These are phyloP conservation scores for Neoniphon sammara DNA, from an alignment of 2,797 vertebrate species.

Conservation along the genomic window DNA sequence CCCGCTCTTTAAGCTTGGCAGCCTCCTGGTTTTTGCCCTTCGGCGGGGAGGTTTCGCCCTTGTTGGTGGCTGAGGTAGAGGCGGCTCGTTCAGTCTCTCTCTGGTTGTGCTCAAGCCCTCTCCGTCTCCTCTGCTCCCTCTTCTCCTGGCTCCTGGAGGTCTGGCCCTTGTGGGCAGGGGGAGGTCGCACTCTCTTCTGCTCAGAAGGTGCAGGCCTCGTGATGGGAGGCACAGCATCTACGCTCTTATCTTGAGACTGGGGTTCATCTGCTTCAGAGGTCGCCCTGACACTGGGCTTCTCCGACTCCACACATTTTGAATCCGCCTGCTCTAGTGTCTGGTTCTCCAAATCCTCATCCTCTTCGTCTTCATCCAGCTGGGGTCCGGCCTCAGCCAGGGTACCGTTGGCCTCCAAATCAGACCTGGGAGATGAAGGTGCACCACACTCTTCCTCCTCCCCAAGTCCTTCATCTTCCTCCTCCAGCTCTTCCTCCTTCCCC, in stretches of 20 bases:
- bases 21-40: constrained; percentile 74
- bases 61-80: constrained; percentile 48
- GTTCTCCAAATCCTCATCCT: constrained; percentile 51
- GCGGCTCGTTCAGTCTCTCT: constrained; percentile 87
- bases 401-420: constrained; percentile 55
- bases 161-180: constrained; percentile 30
- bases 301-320: neutral
- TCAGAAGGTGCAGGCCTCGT: constrained; percentile 36
- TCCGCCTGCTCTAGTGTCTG: constrained; percentile 49
- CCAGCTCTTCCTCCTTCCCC: constrained; percentile 50
- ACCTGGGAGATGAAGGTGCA: constrained; percentile 11
- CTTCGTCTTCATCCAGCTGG: constrained; percentile 55
- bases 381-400: constrained; percentile 75
- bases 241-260: constrained; percentile 27
- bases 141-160: constrained; percentile 88
- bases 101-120: constrained; percentile 94
- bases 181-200: constrained; percentile 47
- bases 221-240: constrained; percentile 20
- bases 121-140: constrained; percentile 89
- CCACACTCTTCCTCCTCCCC: constrained; percentile 21
- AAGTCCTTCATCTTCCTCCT: constrained; percentile 48
- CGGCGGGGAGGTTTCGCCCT: constrained; percentile 57
- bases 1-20: constrained; percentile 67
- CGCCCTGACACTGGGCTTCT: constrained; percentile 30
- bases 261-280: constrained; percentile 13